A percentile compares a stretch with the other conserved stretches of the same genome.
These are phyloP conservation scores for Philaenus spumarius DNA, from an alignment of 1,140 invertebrate genomes.

Conservation along the genomic window DNA sequence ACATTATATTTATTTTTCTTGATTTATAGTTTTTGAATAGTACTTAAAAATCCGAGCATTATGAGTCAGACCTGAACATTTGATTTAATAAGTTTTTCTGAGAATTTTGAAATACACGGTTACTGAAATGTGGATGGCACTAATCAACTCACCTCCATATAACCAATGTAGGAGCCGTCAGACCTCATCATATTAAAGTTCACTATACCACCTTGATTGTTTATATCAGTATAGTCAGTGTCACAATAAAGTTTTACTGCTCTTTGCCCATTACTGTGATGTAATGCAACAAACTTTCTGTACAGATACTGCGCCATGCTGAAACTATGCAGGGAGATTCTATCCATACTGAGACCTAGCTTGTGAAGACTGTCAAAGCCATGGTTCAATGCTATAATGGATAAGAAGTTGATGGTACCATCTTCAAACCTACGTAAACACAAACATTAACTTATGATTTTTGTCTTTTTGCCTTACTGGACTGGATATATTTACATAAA, in stretches of 20 bases:
- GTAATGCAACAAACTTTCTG: slow-evolving; percentile 51
- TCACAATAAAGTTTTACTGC: slow-evolving; percentile 69
- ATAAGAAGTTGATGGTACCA: slow-evolving; percentile 83
- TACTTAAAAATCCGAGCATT: too few relatives aligned
- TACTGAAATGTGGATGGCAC: too few relatives aligned
- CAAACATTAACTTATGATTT: too few relatives aligned
- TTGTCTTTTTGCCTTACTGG: too few relatives aligned
- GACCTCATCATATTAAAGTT: slow-evolving; percentile 81
- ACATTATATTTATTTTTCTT: too few relatives aligned
- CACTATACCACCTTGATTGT: slow-evolving; percentile 75
- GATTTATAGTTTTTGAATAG: too few relatives aligned
- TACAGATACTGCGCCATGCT: slow-evolving; percentile 67
- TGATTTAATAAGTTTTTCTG: too few relatives aligned
- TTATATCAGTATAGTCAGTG: slow-evolving; percentile 52
- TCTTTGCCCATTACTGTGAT: slow-evolving; percentile 66
- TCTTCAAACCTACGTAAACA: slow-evolving; percentile 77
- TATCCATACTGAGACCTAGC: slow-evolving; percentile 55
- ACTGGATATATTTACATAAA: too few relatives aligned
- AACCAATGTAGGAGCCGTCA: slow-evolving; percentile 77
- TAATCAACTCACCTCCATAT: slow-evolving; percentile 75
- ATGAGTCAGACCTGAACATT: too few relatives aligned
- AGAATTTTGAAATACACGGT: too few relatives aligned
- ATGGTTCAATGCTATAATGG: slow-evolving; percentile 71
- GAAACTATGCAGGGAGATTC: slow-evolving; percentile 68
- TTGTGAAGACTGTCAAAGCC: slow-evolving; percentile 65